Evolutionary conservation across 1,140 invertebrate genomes (phyloP).

Genomic region (Temnothorax nylanderi): DNA sequence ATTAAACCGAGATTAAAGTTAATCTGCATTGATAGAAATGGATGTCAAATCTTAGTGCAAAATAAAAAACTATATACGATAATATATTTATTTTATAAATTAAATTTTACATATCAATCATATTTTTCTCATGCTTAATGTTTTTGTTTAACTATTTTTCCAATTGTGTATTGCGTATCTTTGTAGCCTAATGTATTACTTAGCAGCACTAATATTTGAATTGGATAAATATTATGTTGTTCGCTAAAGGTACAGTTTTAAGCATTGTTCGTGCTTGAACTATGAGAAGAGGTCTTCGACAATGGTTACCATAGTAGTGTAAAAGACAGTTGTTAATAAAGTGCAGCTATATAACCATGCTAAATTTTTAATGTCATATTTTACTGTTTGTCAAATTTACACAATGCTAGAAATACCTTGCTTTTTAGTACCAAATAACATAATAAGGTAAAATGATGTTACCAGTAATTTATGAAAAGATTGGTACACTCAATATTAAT

Average conservation of each 20-base stretch:
- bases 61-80: not conserved
- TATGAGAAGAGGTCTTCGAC: not conserved
- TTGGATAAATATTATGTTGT: not conserved
- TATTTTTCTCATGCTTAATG: not conserved
- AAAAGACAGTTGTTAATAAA: slow-evolving; percentile 56
- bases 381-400: slow-evolving; percentile 11
- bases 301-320: slow-evolving; percentile 53
- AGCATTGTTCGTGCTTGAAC: not conserved
- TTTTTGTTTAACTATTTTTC: not conserved
- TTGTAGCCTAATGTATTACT: not conserved
- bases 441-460: slow-evolving; percentile 36
- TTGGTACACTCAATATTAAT: not conserved
- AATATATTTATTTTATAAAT: not conserved
- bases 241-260: not conserved
- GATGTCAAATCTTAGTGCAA: not conserved
- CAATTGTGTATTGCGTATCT: not conserved
- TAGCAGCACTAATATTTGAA: not conserved
- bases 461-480: not conserved
- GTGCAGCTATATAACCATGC: slow-evolving; percentile 1
- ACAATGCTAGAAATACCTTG: slow-evolving; percentile 24
- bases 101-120: not conserved
- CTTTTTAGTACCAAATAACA: slow-evolving; percentile 23
- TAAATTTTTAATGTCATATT: slow-evolving; percentile 52
- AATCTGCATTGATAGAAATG: not conserved
- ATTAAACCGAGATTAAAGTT: no score